Evolutionary conservation across 1,140 invertebrate genomes (phyloP).

Genomic region (Trichonephila clavata): DNA sequence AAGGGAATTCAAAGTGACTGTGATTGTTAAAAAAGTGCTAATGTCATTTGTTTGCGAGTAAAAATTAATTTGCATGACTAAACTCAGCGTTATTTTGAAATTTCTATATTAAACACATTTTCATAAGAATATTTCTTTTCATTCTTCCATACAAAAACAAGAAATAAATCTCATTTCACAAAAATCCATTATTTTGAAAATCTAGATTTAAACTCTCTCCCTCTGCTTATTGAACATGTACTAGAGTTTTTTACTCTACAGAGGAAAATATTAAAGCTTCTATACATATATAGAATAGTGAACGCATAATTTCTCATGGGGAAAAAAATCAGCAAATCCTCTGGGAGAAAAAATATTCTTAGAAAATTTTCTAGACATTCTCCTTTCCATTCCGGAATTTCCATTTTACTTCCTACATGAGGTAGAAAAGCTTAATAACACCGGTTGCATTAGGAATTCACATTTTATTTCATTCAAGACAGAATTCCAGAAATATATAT

Average conservation of each 20-base stretch:
- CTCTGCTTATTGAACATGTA: neutral
- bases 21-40: neutral
- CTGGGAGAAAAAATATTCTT: neutral
- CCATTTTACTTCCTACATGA: neutral
- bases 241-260: neutral
- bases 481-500: neutral
- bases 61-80: neutral
- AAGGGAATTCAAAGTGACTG: too few relatives aligned
- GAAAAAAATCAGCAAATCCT: neutral
- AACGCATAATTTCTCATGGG: neutral
- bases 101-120: neutral
- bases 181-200: conserved; percentile 21
- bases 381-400: neutral
- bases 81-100: neutral
- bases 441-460: conserved; percentile 8
- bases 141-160: neutral
- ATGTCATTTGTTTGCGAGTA: neutral
- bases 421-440: conserved; percentile 13
- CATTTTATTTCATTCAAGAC: conserved; percentile 7
- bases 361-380: conserved; percentile 22
- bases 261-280: neutral
- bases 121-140: neutral
- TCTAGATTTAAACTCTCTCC: conserved; percentile 18
- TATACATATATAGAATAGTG: neutral
- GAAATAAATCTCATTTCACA: conserved; percentile 3